Evolutionary conservation across 2,888 invertebrate genomes (phyloP).

Genomic region (Zelleria hepariella): DNA sequence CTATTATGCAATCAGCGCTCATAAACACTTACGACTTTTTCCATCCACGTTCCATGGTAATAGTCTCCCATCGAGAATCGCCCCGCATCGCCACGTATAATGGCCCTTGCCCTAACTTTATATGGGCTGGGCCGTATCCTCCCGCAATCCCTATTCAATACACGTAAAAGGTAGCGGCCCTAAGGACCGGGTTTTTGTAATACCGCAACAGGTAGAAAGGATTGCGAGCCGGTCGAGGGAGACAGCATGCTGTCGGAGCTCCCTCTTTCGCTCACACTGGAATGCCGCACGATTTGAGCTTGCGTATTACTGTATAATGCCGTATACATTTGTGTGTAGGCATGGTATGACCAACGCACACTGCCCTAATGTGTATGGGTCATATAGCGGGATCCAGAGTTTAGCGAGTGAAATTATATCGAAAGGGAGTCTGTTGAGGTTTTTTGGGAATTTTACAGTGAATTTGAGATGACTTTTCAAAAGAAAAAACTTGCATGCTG

Average conservation of each 20-base stretch:
- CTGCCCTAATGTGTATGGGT: constrained; percentile 72
- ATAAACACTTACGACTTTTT: constrained; percentile 49
- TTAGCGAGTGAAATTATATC: constrained; percentile 71
- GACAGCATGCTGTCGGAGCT: constrained; percentile 42
- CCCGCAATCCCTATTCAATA: constrained; percentile 68
- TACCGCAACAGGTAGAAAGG: constrained; percentile 72
- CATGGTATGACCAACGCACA: constrained; percentile 59
- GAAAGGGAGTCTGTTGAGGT: constrained; percentile 69
- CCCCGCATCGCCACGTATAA: constrained; percentile 41
- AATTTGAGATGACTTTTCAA: neutral
- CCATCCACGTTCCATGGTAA: constrained; percentile 41
- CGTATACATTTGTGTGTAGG: constrained; percentile 41
- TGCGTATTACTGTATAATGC: constrained; percentile 34
- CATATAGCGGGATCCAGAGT: constrained; percentile 69
- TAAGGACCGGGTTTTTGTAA: constrained; percentile 71
- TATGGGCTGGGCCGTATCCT: constrained; percentile 69
- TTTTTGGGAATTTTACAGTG: constrained; percentile 26
- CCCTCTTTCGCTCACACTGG: constrained; percentile 51
- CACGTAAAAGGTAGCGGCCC: constrained; percentile 71
- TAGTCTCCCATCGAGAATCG: constrained; percentile 43
- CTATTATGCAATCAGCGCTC: constrained; percentile 61
- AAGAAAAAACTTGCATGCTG: neutral
- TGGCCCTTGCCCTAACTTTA: constrained; percentile 68
- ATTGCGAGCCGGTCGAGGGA: constrained; percentile 58
- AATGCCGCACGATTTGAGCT: constrained; percentile 71